Evolutionary conservation across 2,113 vertebrate species (phyloP), one percentile per base, ranked within the genome.

Genomic region (Vicugna pacos): DNA sequence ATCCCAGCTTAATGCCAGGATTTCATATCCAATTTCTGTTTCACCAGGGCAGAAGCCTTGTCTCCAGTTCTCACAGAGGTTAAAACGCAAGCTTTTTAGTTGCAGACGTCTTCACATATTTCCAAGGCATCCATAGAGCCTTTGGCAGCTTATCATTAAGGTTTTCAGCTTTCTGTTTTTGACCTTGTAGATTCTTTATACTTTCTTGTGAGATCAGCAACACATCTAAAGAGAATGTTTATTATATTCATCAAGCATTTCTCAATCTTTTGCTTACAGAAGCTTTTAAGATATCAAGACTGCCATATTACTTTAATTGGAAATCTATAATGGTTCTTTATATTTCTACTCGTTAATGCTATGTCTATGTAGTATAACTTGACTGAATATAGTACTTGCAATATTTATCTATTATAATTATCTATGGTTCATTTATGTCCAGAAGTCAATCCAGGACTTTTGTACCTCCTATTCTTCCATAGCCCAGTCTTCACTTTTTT

Each of bases 61-160:
- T 69, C 58, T 73, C 14, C 67, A 62, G 6, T 64, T 56, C 56
- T 81, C 52, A 93, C 28, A 35, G 65, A 75, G 8, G 15, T 70
- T 56, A 89, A 81, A 89, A 85, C 28, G 80, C 20, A 60, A 96
- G 17, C 28, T 50, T 93, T 86, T 64, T 89, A 46, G 24, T 30
- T 86, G 46, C 2, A 77, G 38, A 62, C 2, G 12, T 86, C 8
- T 76, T 81, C 35, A 54, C 15, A 30, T 91, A 95, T 70, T 96
- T 93, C 52, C 42, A 90, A 35, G 35, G 20, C 16, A 69, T 13
- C 42, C 93, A 70, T 48, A 70, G 60, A 73, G 8, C 8, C 54
- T 48, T 60, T 60, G 30, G 35, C 22, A 81, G 16, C 5, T 81
- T 81, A 32, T 24, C 6, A 60, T 69, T 62, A 81, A 69, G 32